Percentiles rank a stretch among this genome's conserved stretches.
Conservation (phyloP, 1,140 invertebrate species). For the Brachionus koreanus region DNA sequence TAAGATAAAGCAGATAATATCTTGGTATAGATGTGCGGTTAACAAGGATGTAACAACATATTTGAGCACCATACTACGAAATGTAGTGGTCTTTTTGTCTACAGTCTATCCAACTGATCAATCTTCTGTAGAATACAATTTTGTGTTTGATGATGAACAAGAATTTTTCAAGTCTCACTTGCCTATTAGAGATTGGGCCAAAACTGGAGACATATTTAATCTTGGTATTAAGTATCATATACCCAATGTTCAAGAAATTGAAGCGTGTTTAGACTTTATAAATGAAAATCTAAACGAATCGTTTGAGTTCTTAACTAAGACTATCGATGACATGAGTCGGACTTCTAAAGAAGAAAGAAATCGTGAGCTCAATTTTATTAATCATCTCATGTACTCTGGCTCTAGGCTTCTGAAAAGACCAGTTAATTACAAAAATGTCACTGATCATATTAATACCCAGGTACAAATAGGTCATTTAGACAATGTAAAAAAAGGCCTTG, state of each 20-base stretch:
- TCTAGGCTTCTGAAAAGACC: slow-evolving; percentile 47
- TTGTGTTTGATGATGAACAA: slow-evolving; percentile 61
- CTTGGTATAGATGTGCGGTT: slow-evolving; percentile 65
- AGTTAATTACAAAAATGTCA: not conserved
- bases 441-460: not conserved
- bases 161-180: slow-evolving; percentile 68
- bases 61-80: slow-evolving; percentile 60
- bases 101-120: slow-evolving; percentile 66
- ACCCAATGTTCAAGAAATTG: slow-evolving; percentile 68
- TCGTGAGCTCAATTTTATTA: slow-evolving; percentile 41
- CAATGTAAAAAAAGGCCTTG: not conserved
- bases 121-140: slow-evolving; percentile 61
- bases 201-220: slow-evolving; percentile 65
- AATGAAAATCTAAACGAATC: slow-evolving; percentile 44
- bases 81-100: slow-evolving; percentile 64
- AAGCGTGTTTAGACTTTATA: slow-evolving; percentile 64
- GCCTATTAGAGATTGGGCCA: slow-evolving; percentile 76
- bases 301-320: not conserved
- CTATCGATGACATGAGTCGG: not conserved
- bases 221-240: slow-evolving; percentile 73
- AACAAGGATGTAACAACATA: slow-evolving; percentile 64
- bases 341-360: slow-evolving; percentile 40
- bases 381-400: slow-evolving; percentile 46
- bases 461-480: slow-evolving; percentile 24
- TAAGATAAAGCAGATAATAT: slow-evolving; percentile 64